Percentiles rank a stretch among this genome's conserved stretches.
These are phyloP conservation scores for Platerodrilus igneus DNA, from an alignment of 2,888 invertebrate genomes.

Conservation along the genomic window DNA sequence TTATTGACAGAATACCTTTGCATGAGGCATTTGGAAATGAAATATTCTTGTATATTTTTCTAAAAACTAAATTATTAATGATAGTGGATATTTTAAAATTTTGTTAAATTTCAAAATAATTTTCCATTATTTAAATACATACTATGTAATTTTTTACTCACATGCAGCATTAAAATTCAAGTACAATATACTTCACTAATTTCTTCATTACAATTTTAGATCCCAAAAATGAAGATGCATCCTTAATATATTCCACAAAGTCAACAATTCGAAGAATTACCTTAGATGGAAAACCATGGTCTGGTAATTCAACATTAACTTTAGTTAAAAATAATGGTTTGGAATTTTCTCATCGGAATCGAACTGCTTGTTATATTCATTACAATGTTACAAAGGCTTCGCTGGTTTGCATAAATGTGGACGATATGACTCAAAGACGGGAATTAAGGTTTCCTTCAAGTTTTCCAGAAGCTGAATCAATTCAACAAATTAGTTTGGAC, in stretches of 20 bases:
- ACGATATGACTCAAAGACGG: conserved; percentile 59
- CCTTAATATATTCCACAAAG: conserved; percentile 65
- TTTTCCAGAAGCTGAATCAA: conserved; percentile 61
- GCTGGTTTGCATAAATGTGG: conserved; percentile 63
- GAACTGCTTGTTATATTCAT: conserved; percentile 69
- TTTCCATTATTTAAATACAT: conserved; percentile 4
- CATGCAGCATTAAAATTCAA: too few relatives aligned
- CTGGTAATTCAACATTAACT: conserved; percentile 45
- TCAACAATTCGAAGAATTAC: conserved; percentile 60
- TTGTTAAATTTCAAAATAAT: conserved; percentile 1
- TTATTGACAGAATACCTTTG: too few relatives aligned
- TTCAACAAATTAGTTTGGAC: conserved; percentile 72
- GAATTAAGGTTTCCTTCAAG: conserved; percentile 56
- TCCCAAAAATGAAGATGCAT: conserved; percentile 58
- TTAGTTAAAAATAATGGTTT: conserved; percentile 50
- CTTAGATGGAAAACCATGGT: conserved; percentile 51
- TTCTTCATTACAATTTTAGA: conserved; percentile 50
- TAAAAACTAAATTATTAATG: too few relatives aligned
- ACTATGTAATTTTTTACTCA: too few relatives aligned
- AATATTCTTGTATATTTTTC: too few relatives aligned
- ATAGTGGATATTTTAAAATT: too few relatives aligned
- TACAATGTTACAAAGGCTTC: conserved; percentile 53
- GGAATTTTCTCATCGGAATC: conserved; percentile 64
- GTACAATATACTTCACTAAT: not conserved
- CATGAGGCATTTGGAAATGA: too few relatives aligned